Conservation (phyloP, 2,113 vertebrate genomes). For the Pleuronectes platessa region DNA sequence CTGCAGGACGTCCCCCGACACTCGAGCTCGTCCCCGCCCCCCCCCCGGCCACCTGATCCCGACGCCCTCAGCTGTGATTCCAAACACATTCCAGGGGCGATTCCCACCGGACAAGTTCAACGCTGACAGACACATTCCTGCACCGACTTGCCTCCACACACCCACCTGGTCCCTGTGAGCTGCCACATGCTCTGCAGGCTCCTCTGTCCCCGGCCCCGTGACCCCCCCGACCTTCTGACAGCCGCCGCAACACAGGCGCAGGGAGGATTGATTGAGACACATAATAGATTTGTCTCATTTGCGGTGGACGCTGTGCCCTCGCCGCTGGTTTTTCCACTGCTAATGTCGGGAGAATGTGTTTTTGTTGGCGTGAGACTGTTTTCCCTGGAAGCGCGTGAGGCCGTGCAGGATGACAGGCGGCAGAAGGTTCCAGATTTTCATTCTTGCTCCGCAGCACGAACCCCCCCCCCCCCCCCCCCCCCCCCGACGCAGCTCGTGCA, state of each 20-base stretch:
- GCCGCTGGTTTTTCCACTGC: slow-evolving; percentile 9
- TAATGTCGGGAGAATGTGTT: slow-evolving; percentile 38
- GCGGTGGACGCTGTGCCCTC: slow-evolving; percentile 2
- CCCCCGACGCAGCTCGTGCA: slow-evolving; percentile 5
- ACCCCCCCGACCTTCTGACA: slow-evolving; percentile 33
- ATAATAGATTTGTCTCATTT: slow-evolving; percentile 1
- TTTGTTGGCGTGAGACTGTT: slow-evolving; percentile 33
- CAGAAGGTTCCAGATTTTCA: not conserved
- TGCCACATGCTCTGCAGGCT: not conserved
- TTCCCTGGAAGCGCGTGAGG: slow-evolving; percentile 3
- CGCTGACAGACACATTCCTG: slow-evolving; percentile 64
- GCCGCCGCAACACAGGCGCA: slow-evolving; percentile 33
- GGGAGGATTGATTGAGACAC: slow-evolving; percentile 1
- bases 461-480: slow-evolving; percentile 1
- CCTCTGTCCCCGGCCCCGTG: slow-evolving; percentile 15
- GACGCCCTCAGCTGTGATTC: slow-evolving; percentile 62
- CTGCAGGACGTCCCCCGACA: not conserved
- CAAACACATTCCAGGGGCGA: slow-evolving; percentile 53
- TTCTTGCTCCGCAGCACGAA: slow-evolving; percentile 13
- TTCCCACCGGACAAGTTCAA: slow-evolving; percentile 52
- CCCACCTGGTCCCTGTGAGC: slow-evolving; percentile 55
- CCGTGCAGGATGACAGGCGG: slow-evolving; percentile 17
- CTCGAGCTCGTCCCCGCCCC: slow-evolving; percentile 3
- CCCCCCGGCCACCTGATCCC: slow-evolving; percentile 33
- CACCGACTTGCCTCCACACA: slow-evolving; percentile 28